A percentile compares a stretch with the other conserved stretches of the same genome.
Evolutionary conservation across 30 jellyfish, hydroid and myxozoan genomes (phyloP).

Genomic region (Phacellophora camtschatica): DNA sequence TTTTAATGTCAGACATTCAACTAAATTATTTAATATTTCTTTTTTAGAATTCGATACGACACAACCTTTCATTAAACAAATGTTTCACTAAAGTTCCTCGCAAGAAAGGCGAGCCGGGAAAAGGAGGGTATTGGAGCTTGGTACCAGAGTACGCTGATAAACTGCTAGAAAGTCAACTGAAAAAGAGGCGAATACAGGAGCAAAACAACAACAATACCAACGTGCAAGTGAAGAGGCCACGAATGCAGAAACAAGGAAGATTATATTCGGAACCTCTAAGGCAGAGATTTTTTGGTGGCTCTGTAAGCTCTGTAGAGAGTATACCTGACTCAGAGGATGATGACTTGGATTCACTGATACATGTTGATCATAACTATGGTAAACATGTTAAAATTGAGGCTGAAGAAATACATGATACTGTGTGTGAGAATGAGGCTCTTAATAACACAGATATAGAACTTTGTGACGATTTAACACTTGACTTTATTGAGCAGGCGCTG

Average conservation of each 20-base stretch:
- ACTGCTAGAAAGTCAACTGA: conserved; percentile 77
- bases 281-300: conserved; percentile 55
- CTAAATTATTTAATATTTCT: neutral
- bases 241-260: conserved; percentile 43
- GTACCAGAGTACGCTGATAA: conserved; percentile 95
- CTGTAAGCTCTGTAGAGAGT: conserved; percentile 53
- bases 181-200: conserved; percentile 92
- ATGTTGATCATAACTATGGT: conserved; percentile 61
- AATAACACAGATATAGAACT: conserved; percentile 25
- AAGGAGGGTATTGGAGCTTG: conserved; percentile 99
- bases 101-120: conserved; percentile 99
- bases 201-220: conserved; percentile 57
- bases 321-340: conserved; percentile 40
- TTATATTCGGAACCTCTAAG: conserved; percentile 9
- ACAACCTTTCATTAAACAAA: conserved; percentile 93
- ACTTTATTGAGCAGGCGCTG: conserved; percentile 79
- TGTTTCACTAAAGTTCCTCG: conserved; percentile 98
- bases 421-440: conserved; percentile 4
- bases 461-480: conserved; percentile 29
- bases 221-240: conserved; percentile 70
- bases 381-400: conserved; percentile 22
- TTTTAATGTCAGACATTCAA: too few relatives aligned
- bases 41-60: conserved; percentile 96
- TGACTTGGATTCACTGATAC: conserved; percentile 26
- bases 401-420: neutral